Evolutionary conservation across 2,113 vertebrate genomes (phyloP).

Genomic region (Nettapus auritus): DNA sequence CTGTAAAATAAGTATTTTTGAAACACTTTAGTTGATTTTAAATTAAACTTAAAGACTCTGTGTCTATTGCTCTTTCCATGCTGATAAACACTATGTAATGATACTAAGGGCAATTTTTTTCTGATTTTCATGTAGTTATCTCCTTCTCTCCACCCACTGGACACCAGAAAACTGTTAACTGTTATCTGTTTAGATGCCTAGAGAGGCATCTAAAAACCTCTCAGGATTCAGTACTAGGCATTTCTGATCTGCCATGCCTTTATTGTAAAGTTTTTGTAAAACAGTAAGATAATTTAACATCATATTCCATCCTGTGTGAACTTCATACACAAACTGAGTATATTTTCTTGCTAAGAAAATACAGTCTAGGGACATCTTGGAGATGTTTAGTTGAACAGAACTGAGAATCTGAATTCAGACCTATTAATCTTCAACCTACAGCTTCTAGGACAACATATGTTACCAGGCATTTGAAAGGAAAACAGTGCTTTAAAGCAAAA

Average conservation of each 20-base stretch:
- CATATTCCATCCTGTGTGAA: neutral
- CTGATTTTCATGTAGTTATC: neutral
- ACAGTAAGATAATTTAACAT: neutral
- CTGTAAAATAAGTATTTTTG: neutral
- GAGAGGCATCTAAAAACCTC: neutral
- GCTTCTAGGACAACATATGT: neutral
- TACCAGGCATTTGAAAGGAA: neutral
- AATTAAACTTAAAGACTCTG: neutral
- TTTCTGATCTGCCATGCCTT: neutral
- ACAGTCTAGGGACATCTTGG: neutral
- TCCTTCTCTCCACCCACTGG: neutral
- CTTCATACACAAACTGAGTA: neutral
- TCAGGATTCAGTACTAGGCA: neutral
- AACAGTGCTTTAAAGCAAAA: neutral
- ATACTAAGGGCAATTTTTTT: neutral
- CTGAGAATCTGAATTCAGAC: neutral
- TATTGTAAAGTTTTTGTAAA: neutral
- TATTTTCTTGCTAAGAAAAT: neutral
- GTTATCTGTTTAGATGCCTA: too few relatives aligned
- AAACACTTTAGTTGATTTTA: neutral
- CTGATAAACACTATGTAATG: neutral
- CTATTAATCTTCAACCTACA: neutral
- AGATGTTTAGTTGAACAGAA: neutral
- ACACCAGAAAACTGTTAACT: too few relatives aligned
- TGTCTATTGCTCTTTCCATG: neutral